phyloP scores from a whole-genome alignment of 2,797 vertebrate species.

The Myotis vivesi region DNA sequence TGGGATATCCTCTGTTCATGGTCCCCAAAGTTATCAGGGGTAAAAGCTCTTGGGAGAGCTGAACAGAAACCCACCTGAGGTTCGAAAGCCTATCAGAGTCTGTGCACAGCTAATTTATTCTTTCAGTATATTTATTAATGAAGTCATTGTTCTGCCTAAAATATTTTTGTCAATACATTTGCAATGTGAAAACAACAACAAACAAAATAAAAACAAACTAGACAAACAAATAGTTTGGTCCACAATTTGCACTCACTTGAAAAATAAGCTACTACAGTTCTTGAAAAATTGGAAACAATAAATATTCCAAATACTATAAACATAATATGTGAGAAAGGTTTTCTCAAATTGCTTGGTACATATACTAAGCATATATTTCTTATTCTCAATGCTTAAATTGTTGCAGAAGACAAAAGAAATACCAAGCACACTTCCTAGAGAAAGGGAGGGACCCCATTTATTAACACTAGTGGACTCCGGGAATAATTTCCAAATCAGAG shows the following conservation, averaged over 20 bases:
- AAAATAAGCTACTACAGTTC: conserved; percentile 42
- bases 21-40: not conserved
- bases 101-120: not conserved
- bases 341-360: conserved; percentile 47
- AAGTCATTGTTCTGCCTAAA: not conserved
- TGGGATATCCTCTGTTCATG: not conserved
- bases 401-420: no score
- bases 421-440: no score
- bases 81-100: not conserved
- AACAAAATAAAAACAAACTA: not conserved
- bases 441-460: no score
- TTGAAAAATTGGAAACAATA: conserved; percentile 48
- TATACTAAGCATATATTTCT: conserved; percentile 52
- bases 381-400: conserved; percentile 33
- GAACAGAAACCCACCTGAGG: not conserved
- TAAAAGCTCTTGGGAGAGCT: not conserved
- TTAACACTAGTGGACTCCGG: no score
- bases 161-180: not conserved
- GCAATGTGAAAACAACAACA: not conserved
- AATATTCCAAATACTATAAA: conserved; percentile 61
- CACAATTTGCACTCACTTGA: conserved; percentile 48
- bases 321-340: conserved; percentile 43
- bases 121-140: not conserved
- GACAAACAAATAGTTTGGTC: not conserved
- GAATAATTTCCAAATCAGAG: no score